phyloP scores from a whole-genome alignment of 2,113 vertebrate species.

The Triplophysa rosa region DNA sequence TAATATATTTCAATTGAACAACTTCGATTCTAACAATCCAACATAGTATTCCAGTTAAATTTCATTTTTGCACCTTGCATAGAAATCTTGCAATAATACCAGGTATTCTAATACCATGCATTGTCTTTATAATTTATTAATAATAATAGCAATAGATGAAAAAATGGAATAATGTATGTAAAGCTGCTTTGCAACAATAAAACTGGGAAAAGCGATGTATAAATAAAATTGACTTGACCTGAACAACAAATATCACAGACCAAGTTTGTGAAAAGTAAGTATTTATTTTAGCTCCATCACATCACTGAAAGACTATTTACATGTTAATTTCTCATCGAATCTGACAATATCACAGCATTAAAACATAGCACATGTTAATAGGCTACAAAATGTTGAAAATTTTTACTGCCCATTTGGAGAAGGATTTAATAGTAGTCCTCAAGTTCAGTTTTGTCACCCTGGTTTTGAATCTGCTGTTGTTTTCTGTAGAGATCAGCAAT shows the following conservation, averaged over 20 bases:
- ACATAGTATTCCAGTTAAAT: no score
- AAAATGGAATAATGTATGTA: no score
- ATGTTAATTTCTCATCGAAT: constrained; percentile 28
- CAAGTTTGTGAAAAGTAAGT: neutral
- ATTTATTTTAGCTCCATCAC: constrained; percentile 35
- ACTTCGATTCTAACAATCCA: no score
- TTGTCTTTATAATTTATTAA: no score
- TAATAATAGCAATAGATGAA: no score
- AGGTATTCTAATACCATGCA: no score
- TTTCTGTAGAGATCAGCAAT: constrained; percentile 84
- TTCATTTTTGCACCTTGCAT: no score
- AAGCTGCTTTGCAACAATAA: no score
- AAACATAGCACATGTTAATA: constrained; percentile 16
- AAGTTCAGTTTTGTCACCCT: constrained; percentile 71
- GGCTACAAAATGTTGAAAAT: neutral
- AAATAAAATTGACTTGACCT: no score
- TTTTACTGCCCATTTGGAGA: neutral
- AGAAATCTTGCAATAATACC: no score
- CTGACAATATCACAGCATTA: constrained; percentile 26
- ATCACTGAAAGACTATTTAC: constrained; percentile 47
- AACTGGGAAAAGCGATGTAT: no score
- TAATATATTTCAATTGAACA: no score
- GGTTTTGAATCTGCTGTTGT: constrained; percentile 92
- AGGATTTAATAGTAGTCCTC: constrained; percentile 82
- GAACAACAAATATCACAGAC: neutral